Conservation (phyloP, 2,888 invertebrate species). For the Cactoblastis cactorum region DNA sequence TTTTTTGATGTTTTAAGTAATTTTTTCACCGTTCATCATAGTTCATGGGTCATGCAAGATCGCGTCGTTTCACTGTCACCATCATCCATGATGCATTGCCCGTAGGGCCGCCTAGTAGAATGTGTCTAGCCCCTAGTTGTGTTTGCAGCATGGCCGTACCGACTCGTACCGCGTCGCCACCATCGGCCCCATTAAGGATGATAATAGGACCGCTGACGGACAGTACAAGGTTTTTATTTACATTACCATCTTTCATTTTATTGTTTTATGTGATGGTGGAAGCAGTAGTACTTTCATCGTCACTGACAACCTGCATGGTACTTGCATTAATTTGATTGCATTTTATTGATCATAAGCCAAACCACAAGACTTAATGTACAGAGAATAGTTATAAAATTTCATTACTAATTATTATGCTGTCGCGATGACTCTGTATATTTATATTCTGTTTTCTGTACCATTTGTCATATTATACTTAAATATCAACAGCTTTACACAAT, state of each 20-base stretch:
- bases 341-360: constrained; percentile 12
- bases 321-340: constrained; percentile 18
- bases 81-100: constrained; percentile 68
- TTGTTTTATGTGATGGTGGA: constrained; percentile 32
- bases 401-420: too few species aligned
- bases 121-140: constrained; percentile 79
- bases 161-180: constrained; percentile 99
- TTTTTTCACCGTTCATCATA: background rate
- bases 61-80: constrained; percentile 35
- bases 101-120: constrained; percentile 73
- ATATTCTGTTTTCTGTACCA: background rate
- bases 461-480: background rate
- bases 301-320: constrained; percentile 23
- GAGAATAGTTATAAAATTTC: background rate
- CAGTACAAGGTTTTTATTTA: constrained; percentile 89
- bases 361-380: background rate
- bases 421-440: background rate
- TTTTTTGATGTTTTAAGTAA: background rate
- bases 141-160: constrained; percentile 93
- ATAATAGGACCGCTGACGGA: constrained; percentile 97
- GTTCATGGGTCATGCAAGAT: constrained; percentile 38
- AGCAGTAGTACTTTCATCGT: constrained; percentile 25
- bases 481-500: constrained; percentile 7
- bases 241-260: constrained; percentile 59
- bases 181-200: constrained; percentile 93